These are phyloP conservation scores for Himantopus leucocephalus DNA, from an alignment of 2,113 vertebrate genomes.

Conservation along the genomic window DNA sequence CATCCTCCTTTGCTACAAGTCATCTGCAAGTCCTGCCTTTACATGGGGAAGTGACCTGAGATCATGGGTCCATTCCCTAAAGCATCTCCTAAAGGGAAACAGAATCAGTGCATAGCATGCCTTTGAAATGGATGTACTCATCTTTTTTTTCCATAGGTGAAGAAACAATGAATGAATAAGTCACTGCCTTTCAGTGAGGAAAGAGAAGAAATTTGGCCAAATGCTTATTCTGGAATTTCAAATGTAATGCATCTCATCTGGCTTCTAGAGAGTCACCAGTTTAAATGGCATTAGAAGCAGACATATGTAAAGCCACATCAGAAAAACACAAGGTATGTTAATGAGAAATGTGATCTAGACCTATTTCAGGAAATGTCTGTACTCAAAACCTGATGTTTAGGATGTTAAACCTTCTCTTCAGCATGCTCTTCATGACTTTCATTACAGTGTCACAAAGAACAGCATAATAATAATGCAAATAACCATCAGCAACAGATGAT, in stretches of 20 bases:
- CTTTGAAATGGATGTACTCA: not conserved
- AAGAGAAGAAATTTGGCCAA: not conserved
- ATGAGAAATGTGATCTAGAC: not conserved
- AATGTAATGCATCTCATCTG: not conserved
- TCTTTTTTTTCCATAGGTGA: not conserved
- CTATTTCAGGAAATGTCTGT: not conserved
- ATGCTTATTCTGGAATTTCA: not conserved
- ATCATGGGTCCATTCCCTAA: not conserved
- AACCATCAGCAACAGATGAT: not conserved
- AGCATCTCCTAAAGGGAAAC: not conserved
- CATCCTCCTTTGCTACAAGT: not conserved
- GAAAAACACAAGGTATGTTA: not conserved
- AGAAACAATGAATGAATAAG: not conserved
- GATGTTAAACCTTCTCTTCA: not conserved
- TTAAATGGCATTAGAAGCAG: not conserved
- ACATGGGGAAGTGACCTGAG: not conserved
- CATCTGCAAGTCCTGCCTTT: not conserved
- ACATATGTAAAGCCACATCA: not conserved
- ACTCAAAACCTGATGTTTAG: not conserved
- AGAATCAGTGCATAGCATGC: not conserved
- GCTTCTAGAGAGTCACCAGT: not conserved
- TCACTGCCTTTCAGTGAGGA: not conserved
- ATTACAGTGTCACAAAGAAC: not conserved
- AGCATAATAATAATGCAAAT: not conserved
- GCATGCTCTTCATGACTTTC: not conserved